Evolutionary conservation across 2,888 invertebrate species (phyloP).

Genomic region (Eilema griseolum): DNA sequence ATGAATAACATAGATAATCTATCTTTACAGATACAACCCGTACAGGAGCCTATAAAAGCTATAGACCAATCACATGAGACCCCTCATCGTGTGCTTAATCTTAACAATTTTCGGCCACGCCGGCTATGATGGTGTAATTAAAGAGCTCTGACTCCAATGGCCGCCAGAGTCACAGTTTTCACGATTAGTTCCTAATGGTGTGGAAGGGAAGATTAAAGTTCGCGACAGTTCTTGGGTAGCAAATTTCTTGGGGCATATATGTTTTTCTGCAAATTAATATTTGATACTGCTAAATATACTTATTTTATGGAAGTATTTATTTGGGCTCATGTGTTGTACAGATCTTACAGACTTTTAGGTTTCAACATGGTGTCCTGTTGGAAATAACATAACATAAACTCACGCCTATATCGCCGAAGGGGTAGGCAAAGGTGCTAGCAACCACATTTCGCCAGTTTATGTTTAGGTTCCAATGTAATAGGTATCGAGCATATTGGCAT

Average conservation of each 20-base stretch:
- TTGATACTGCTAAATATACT: slow-evolving; percentile 20
- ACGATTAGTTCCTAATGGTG: slow-evolving; percentile 73
- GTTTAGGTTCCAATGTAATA: too few relatives aligned
- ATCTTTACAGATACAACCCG: slow-evolving; percentile 51
- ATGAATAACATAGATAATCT: slow-evolving; percentile 54
- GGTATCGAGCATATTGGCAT: too few relatives aligned
- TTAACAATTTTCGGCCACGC: slow-evolving; percentile 35
- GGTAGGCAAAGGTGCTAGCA: too few relatives aligned
- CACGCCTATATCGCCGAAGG: too few relatives aligned
- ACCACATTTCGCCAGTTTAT: too few relatives aligned
- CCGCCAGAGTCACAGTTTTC: slow-evolving; percentile 61
- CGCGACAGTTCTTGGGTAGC: slow-evolving; percentile 52
- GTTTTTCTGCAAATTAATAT: slow-evolving; percentile 31
- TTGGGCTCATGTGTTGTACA: too few relatives aligned
- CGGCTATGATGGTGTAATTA: slow-evolving; percentile 53
- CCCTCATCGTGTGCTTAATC: slow-evolving; percentile 45
- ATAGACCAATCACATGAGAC: slow-evolving; percentile 47
- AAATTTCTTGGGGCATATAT: slow-evolving; percentile 45
- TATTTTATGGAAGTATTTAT: background rate
- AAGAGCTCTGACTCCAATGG: slow-evolving; percentile 59
- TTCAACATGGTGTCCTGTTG: too few relatives aligned
- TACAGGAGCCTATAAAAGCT: slow-evolving; percentile 53
- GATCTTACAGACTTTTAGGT: too few relatives aligned
- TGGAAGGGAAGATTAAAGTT: slow-evolving; percentile 72
- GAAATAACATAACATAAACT: too few relatives aligned